Evolutionary conservation across 2,113 vertebrate species (phyloP), one percentile per base, ranked within the genome.

Genomic region (Macquaria ambigua): DNA sequence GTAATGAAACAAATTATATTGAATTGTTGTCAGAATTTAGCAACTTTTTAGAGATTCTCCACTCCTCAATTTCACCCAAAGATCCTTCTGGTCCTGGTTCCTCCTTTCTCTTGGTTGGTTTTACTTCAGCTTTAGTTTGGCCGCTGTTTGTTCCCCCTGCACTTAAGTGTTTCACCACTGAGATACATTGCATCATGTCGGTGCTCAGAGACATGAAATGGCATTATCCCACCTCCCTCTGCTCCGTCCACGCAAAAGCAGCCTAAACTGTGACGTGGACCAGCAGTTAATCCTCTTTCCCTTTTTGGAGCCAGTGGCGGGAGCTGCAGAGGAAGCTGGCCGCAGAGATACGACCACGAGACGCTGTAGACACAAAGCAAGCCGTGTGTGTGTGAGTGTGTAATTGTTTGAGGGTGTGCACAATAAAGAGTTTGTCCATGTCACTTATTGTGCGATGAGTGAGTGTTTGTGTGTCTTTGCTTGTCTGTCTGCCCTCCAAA

Each of bases 231-330:
- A 90, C 92, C 88, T 88, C 88, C 86, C 85, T 95, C 91, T 93
- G 89, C 86, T 88, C 82, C 82, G 70, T 94, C 91, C 93, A 91
- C 69, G 84, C 93, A 93, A 92, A 90, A 91, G 83, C 88, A 73
- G 91, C 77, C 93, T 90, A 92, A 95, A 94, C 89, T 88, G 87
- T 93, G 91, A 93, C 74, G 87, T 90, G 93, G 93, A 94, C 94
- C 93, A 85, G 84, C 84, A 82, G 68, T 84, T 96, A 96, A 96
- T 96, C 96, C 92, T 87, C 91, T 95, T 95, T 96, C 72, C 71
- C 89, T 87, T 78, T 89, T 74, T 90, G 90, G 91, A 91, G 89
- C 89, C 89, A 84, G 89, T 93, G 92, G 93, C 90, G 64, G 89
- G 90, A 93, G 93, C 90, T 39, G 46, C 83, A 77, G 91, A 89